Evolutionary conservation across 2,113 vertebrate species (phyloP), one percentile per base, ranked within the genome.

Genomic region (Microcebus jonahi): DNA sequence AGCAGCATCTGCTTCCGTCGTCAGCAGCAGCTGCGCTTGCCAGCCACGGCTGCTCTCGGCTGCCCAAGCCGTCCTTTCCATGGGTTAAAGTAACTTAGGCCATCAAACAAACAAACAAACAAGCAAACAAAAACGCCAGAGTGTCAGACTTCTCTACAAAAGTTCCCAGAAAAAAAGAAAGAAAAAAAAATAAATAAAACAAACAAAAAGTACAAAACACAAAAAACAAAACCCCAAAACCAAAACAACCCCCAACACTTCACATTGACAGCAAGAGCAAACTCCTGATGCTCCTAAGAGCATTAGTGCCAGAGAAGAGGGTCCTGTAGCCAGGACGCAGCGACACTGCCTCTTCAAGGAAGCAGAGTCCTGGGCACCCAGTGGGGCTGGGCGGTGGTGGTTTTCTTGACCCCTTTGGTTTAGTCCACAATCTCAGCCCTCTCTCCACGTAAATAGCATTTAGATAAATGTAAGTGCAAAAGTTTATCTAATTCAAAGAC

Each of bases 401-500:
- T 57, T 61, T 63, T 36, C 70, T 48, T 59, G 70, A 48, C 77
- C 8, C 12, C 17, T 63, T 82, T 76, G 68, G 7, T 48, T 82
- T 70, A 67, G 36, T 65, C 53, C 42, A 14, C 36, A 91, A 71
- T 50, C 83, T 65, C 55, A 70, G 12, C 63, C 75, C 48, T 61
- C 8, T 39, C 45, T 59, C 67, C 29, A 67, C 90, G 50, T 39
- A 73, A 53, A 73, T 29, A 79, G 68, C 63, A 50, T 13, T 39
- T 82, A 84, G 77, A 91, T 65, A 63, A 39, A 71, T 34, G 10
- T 27, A 71, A 94, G 45, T 23, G 11, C 0, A 25, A 29, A 13
- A 20, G 50, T 70, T 88, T 65, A 94, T 68, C 75, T 61, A 39
- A 91, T 67, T 79, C 80, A 71, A 81, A 79, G 34, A 70, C n/a